Evolutionary conservation across 2,888 invertebrate species (phyloP).

Genomic region (Alviniconcha strummeri): DNA sequence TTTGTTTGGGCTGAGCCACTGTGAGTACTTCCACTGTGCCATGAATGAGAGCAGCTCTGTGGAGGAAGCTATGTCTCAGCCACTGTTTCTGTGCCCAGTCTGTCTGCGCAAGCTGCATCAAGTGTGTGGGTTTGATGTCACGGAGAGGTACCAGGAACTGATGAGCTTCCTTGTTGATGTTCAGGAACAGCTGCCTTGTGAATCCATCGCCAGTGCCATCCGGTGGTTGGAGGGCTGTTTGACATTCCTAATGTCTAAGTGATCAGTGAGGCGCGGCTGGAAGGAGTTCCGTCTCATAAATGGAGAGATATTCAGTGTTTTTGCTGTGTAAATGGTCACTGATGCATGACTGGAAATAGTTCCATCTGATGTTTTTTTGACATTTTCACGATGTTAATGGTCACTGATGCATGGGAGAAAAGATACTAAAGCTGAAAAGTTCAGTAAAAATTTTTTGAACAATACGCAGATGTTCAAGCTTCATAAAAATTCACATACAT

Average conservation of each 20-base stretch:
- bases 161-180: constrained; percentile 49
- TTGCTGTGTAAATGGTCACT: neutral
- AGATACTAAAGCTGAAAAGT: no score
- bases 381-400: no score
- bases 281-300: neutral
- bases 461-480: no score
- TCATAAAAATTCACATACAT: no score
- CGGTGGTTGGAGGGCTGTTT: constrained; percentile 52
- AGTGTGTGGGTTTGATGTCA: constrained; percentile 60
- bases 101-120: constrained; percentile 69
- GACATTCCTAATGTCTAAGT: constrained; percentile 40
- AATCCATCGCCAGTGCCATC: constrained; percentile 46
- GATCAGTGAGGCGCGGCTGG: neutral
- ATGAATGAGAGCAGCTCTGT: constrained; percentile 71
- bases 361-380: neutral
- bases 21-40: constrained; percentile 66
- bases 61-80: constrained; percentile 64
- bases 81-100: constrained; percentile 70
- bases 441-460: no score
- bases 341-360: neutral
- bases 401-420: no score
- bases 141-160: constrained; percentile 55
- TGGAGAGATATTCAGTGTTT: neutral
- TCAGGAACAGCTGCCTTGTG: constrained; percentile 46
- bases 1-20: constrained; percentile 67